Percentiles rank a stretch among this genome's conserved stretches.
Conservation (phyloP, 1,140 invertebrate genomes). For the Hyposmocoma kahamanoa region DNA sequence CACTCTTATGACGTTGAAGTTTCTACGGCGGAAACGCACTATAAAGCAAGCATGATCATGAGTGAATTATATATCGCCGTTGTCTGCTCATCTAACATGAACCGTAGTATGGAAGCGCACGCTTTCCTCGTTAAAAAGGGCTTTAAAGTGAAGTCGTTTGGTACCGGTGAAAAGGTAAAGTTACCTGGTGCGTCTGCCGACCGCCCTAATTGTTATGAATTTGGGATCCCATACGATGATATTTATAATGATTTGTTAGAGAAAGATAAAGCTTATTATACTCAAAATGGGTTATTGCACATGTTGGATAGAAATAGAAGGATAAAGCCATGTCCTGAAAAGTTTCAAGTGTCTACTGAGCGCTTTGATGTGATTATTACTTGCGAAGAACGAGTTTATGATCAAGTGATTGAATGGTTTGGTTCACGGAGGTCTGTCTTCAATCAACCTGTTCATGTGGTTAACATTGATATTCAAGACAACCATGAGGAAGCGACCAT, state of each 20-base stretch:
- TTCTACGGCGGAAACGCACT: too few species aligned
- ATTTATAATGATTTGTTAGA: conserved; percentile 96
- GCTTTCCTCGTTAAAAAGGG: conserved; percentile 97
- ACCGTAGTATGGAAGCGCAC: conserved; percentile 99
- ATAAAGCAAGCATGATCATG: too few species aligned
- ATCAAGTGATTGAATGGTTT: conserved; percentile 90
- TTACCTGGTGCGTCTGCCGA: conserved; percentile 95
- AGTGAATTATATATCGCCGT: conserved; percentile 89
- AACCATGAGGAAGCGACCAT: conserved; percentile 99
- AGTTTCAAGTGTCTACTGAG: conserved; percentile 93
- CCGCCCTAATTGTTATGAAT: conserved; percentile 98
- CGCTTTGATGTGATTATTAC: conserved; percentile 98
- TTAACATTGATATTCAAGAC: conserved; percentile 99
- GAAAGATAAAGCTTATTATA: conserved; percentile 95
- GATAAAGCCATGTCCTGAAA: conserved; percentile 95
- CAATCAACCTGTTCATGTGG: conserved; percentile 93
- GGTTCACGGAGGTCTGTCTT: conserved; percentile 80
- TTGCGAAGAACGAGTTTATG: conserved; percentile 99
- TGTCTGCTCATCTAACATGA: conserved; percentile 99
- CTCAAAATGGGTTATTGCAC: conserved; percentile 98
- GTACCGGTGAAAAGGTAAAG: conserved; percentile 98
- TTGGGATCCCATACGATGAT: conserved; percentile 95
- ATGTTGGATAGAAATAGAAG: conserved; percentile 98
- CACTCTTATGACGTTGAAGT: too few species aligned
- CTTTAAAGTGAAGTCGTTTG: conserved; percentile 96